phyloP scores from a whole-genome alignment of 2,888 invertebrate genomes.

The Sarcophaga variegata region DNA sequence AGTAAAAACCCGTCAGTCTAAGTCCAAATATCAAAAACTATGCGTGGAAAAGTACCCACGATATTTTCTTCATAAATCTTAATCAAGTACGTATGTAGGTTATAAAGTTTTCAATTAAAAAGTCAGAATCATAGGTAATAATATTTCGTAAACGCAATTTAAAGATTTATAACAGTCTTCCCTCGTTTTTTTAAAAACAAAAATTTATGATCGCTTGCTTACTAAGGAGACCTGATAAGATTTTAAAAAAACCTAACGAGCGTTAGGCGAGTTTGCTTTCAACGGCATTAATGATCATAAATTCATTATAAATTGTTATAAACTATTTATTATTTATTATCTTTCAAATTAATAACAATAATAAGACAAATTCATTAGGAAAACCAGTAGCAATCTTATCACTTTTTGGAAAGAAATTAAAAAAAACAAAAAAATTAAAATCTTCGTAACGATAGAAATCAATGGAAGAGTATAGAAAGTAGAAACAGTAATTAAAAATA shows the following conservation, averaged over 20 bases:
- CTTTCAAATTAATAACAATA: background rate
- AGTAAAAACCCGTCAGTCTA: no score
- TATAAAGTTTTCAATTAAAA: no score
- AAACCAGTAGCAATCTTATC: slow-evolving; percentile 9
- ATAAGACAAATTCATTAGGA: background rate
- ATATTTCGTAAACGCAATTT: no score
- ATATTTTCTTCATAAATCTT: no score
- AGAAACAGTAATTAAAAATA: background rate
- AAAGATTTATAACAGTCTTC: no score
- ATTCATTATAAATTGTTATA: background rate
- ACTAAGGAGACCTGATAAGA: background rate
- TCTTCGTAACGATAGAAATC: no score
- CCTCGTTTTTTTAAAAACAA: background rate
- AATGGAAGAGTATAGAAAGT: no score
- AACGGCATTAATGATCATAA: background rate
- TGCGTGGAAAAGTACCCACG: no score
- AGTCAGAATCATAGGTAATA: no score
- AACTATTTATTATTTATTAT: slow-evolving; percentile 6
- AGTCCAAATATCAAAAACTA: no score
- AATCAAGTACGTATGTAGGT: no score
- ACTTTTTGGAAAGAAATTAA: background rate
- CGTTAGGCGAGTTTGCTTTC: background rate
- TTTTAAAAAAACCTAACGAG: background rate
- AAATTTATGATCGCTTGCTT: background rate
- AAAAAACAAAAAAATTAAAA: background rate